Base-by-base conservation (phyloP, 2,797 vertebrate genomes). In the Cetoscarus ocellatus region DNA sequence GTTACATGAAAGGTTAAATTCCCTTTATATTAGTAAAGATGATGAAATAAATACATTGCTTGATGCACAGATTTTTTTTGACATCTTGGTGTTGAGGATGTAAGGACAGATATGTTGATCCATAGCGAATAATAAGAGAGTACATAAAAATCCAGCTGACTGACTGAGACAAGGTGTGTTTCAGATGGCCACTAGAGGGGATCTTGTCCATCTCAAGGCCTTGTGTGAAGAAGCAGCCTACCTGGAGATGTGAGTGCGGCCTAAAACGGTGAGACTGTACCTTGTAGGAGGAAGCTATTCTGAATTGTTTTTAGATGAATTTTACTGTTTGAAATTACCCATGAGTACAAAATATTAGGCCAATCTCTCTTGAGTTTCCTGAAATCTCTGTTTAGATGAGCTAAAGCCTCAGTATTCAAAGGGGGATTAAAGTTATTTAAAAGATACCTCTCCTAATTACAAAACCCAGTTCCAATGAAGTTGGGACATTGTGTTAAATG, bases 171-270 rank as follows among this genome's bases (percentile, higher is more conserved):
- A 4, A 27, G 59, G 58, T 74, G 43, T 73, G 49, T 67, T 44
- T 66, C 7, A 67, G 40, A 70, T 6, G 64, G 62, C 88, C 88
- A 90, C 84, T 72, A 90, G 86, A 56, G 84, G 85, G 90, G 85
- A 82, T 80, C 80, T 67, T 61, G 50, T 77, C 69, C 85, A 75
- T 88, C 80, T 79, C 68, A 44, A 60, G 51, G 57, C 75, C 56
- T 55, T 55, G 76, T 73, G 74, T 63, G 73, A 61, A 69, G 73
- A 61, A 69, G 68, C 71, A 79, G 74, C 70, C 69, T 71, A 27
- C 57, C 77, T 51, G 61, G 10, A 75, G 72, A 75, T 66, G 63
- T 59, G 68, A 66, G 40, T 67, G 69, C 71, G 78, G 66, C 44
- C 38, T 17, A 40, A 69, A 17, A 83, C 50, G 38, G 17, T 67